Evolutionary conservation across 2,797 vertebrate species (phyloP), one percentile per base, ranked within the genome.

Genomic region (Neoniphon sammara): DNA sequence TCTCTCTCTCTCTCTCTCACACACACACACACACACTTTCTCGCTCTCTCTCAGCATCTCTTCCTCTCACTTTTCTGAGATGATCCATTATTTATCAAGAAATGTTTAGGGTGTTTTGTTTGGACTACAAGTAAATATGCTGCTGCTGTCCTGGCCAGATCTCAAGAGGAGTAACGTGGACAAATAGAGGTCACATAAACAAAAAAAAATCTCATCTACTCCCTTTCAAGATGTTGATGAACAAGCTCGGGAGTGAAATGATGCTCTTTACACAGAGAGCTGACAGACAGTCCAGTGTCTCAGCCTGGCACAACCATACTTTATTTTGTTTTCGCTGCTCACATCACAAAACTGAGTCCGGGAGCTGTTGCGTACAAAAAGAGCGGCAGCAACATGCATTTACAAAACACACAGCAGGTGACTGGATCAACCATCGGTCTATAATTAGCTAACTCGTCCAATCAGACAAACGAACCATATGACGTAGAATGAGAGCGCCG

Each of bases 41-140:
- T n/a, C n/a, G n/a, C 21, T 66, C 76, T 63, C 46, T 49, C 58
- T 36, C 49, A n/a, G n/a, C 31, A 62, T 74, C 56, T 83, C 72
- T 67, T 59, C 36, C 15, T 74, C 50, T 65, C 47, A n/a, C 64
- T 61, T 68, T 34, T 66, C 54, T 67, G 56, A 60, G 12, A 70
- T 62, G 70, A 71, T 61, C 54, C 36, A 34, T 57, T 67, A 49
- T 39, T 64, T 49, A 75, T 77, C 54, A 60, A 60, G 20, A 39
- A 25, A 69, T 57, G 61, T 78, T 76, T 57, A 36, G 72, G 27
- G 23, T 36, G 68, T 55, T 83, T 75, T 62, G 34, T 72, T 77
- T 81, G 52, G 75, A 79, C 39, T 70, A 67, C 60, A 64, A 78
- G 70, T 72, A 77, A 46, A 78, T 76, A 64, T 46, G 21, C 60